Evolutionary conservation across 2,113 vertebrate species (phyloP).

Genomic region (Catagonus wagneri): DNA sequence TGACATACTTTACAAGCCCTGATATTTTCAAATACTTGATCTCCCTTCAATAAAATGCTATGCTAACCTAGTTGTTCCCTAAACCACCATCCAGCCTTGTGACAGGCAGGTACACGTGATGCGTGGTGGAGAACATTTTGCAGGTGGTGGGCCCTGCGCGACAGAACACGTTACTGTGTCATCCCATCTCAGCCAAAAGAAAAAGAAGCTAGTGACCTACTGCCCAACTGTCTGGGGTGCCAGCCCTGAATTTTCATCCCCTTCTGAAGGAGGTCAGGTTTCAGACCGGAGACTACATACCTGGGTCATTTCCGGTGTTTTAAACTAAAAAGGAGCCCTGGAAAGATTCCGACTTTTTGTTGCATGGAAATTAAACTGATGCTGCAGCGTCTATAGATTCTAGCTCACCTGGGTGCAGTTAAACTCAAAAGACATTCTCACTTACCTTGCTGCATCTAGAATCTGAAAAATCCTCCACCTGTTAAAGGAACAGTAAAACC

Average conservation of each 20-base stretch:
- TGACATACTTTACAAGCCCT: constrained; percentile 13
- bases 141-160: not conserved
- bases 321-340: not conserved
- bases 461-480: constrained; percentile 82
- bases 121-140: not conserved
- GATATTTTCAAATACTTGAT: constrained; percentile 64
- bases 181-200: not conserved
- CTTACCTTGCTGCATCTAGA: constrained; percentile 77
- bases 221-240: not conserved
- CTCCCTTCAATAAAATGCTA: constrained; percentile 45
- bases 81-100: not conserved
- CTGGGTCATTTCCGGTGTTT: not conserved
- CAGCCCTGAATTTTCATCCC: not conserved
- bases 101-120: not conserved
- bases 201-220: constrained; percentile 22
- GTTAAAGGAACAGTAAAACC: constrained; percentile 82
- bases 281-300: not conserved
- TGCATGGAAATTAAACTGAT: constrained; percentile 37
- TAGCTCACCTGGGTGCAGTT: not conserved
- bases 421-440: constrained; percentile 63
- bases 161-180: not conserved
- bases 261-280: not conserved
- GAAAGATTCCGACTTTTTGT: not conserved
- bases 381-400: not conserved
- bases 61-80: not conserved